Percentiles rank a stretch among this genome's conserved stretches.
Conservation (phyloP, 2,113 vertebrate genomes). For the Panurus biarmicus region DNA sequence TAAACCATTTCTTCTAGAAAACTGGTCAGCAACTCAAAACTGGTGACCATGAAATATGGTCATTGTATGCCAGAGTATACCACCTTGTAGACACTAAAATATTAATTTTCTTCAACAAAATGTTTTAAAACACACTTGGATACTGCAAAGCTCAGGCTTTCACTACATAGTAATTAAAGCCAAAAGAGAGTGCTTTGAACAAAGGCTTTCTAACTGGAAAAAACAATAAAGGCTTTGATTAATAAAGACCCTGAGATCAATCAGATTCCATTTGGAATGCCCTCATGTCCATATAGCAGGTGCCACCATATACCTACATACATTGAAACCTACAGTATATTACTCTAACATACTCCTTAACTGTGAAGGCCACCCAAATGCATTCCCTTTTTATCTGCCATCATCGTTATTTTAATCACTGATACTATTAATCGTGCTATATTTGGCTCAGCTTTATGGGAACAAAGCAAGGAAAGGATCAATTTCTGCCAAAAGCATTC, state of each 20-base stretch:
- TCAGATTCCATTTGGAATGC: neutral
- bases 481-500: neutral
- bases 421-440: neutral
- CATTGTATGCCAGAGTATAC: neutral
- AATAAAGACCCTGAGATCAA: neutral
- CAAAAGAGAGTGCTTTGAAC: neutral
- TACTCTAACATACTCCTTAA: neutral
- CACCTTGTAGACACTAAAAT: neutral
- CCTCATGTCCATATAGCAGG: neutral
- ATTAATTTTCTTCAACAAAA: neutral
- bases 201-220: neutral
- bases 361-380: neutral
- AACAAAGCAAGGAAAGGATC: neutral
- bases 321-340: neutral
- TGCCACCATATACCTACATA: neutral
- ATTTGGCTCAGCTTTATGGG: neutral
- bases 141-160: neutral
- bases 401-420: neutral
- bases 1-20: neutral
- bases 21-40: neutral
- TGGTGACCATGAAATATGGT: neutral
- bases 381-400: neutral
- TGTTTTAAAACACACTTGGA: neutral
- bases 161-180: neutral
- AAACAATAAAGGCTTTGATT: neutral